Evolutionary conservation across 1,140 invertebrate genomes (phyloP).

Genomic region (Phenacoccus solenopsis): DNA sequence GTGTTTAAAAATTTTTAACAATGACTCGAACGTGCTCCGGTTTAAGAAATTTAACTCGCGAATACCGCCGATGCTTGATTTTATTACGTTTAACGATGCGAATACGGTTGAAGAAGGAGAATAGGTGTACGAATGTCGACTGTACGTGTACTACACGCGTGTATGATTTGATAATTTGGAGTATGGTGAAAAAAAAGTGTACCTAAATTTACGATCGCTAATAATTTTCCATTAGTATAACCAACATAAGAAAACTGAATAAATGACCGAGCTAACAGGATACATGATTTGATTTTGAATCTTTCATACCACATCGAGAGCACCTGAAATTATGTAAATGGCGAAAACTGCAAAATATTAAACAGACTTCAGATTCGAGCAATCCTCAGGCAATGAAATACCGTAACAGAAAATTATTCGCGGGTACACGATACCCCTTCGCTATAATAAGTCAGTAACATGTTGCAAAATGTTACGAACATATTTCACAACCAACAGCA

Average conservation of each 20-base stretch:
- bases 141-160: too few species aligned
- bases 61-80: neutral
- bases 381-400: neutral
- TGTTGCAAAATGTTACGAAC: neutral
- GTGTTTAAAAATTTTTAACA: slow-evolving; percentile 10
- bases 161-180: too few species aligned
- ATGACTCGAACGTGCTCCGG: neutral
- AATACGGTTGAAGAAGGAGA: too few species aligned
- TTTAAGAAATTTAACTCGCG: neutral
- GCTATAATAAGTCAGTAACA: neutral
- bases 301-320: too few species aligned
- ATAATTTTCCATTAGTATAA: neutral
- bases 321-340: neutral
- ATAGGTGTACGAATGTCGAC: too few species aligned
- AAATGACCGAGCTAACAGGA: too few species aligned
- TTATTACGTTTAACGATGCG: neutral
- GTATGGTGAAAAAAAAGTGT: neutral
- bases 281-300: too few species aligned
- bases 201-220: neutral
- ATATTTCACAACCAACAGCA: neutral
- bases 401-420: neutral
- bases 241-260: too few species aligned
- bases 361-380: neutral
- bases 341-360: neutral
- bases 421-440: neutral